These are phyloP conservation scores for Andrena cerasifolii DNA, from an alignment of 1,140 invertebrate genomes.

Conservation along the genomic window DNA sequence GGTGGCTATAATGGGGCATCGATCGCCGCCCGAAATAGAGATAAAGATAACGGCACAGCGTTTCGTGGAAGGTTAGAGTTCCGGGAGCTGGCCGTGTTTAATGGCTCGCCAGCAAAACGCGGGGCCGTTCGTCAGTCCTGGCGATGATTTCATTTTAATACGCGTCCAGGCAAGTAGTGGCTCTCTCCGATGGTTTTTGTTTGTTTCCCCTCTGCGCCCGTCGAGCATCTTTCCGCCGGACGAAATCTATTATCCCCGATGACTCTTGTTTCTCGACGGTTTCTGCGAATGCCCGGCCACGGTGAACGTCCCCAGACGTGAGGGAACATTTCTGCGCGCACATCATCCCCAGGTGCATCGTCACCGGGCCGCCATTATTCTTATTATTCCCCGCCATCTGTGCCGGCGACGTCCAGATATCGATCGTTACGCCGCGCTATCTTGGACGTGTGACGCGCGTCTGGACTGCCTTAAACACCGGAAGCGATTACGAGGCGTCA, in stretches of 20 bases:
- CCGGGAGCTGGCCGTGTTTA: conserved; percentile 34
- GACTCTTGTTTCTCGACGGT: conserved; percentile 53
- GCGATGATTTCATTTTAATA: conserved; percentile 52
- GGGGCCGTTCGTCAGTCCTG: background rate
- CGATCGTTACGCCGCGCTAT: conserved; percentile 45
- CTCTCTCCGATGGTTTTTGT: background rate
- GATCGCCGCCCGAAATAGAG: conserved; percentile 6
- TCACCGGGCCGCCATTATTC: conserved; percentile 30
- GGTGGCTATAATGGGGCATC: background rate
- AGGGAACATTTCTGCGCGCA: conserved; percentile 19
- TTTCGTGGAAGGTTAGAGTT: background rate
- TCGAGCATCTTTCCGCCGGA: conserved; percentile 32
- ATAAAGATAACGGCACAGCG: background rate
- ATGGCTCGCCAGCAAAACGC: conserved; percentile 20
- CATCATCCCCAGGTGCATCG: conserved; percentile 45
- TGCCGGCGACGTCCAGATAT: conserved; percentile 18
- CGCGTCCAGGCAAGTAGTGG: background rate
- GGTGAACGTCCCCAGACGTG: conserved; percentile 55
- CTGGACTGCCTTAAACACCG: conserved; percentile 41
- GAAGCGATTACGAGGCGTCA: conserved; percentile 54
- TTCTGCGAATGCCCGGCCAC: conserved; percentile 45
- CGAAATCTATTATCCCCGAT: conserved; percentile 66
- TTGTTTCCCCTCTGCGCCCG: conserved; percentile 11
- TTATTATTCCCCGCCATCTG: conserved; percentile 45
- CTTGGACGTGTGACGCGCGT: conserved; percentile 34